Base-by-base conservation (phyloP, 2,797 vertebrate species). In the Phyllotis vaccarum region DNA sequence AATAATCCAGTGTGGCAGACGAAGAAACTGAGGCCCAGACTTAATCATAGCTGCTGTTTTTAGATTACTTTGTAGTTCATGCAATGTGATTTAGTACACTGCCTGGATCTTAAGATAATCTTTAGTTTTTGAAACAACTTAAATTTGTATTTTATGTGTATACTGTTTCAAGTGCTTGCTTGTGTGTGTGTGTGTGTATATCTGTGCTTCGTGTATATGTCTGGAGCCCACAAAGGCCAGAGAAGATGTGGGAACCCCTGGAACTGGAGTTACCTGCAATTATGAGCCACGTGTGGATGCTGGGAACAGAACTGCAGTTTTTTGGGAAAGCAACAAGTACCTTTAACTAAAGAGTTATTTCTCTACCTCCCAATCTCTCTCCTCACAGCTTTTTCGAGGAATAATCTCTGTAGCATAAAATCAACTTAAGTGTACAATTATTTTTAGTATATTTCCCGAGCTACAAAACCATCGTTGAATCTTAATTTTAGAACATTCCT, bases 401-500 rank as follows among this genome's bases (percentile, higher is more conserved):
- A 19, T 89, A 78, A 93, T 40, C 64, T 90, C 31, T 60, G 64
- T 75, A 64, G 40, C 52, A 49, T 90, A 85, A 95, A 80, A 88
- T 87, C 81, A 34, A 66, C 62, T 62, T 68, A 95, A 93, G 9
- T 72, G 14, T 60, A 21, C 29, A 22, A 1, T 82, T 31, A 66
- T 31, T 91, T 86, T 96, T 85, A 75, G 46, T 56, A 2, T 80
- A 80, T 91, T 95, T 95, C 85, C 75, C 79, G 82, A 93, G 8
- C 46, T 83, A 52, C 27, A 16, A 29, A 90, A 31, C 79, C 66
- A n/a, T 68, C 31, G 27, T 62, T 79, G 78, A 29, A 11, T 49
- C 62, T 92, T 93, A 90, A 52, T 91, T 95, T 92, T 68, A 93
- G 60, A 95, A 81, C 60, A 54, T 87, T 79, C 75, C 86, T 66